Percentiles rank a stretch among this genome's conserved stretches.
These are phyloP conservation scores for Drosophila pectinifera DNA, from an alignment of 1,140 invertebrate species.

Conservation along the genomic window DNA sequence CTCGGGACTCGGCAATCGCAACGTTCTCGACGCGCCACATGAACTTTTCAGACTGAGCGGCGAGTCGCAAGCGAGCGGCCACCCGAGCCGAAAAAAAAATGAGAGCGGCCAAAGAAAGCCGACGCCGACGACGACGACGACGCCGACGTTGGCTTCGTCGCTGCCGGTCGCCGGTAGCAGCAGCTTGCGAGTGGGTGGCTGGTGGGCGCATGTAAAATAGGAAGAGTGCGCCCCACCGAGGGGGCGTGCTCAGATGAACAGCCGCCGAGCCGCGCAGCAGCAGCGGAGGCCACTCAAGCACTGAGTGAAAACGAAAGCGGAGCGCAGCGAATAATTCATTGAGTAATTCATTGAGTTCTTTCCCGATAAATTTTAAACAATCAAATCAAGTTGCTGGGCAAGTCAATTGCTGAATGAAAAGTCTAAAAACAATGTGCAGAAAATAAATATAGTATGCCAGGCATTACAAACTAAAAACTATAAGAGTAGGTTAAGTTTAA, in stretches of 20 bases:
- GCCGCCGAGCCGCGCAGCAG: not conserved
- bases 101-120: conserved; percentile 54
- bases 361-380: conserved; percentile 6
- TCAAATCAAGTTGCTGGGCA: not conserved
- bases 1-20: conserved; percentile 50
- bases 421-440: not conserved
- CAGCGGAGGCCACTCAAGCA: conserved; percentile 18
- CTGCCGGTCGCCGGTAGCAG: conserved; percentile 56
- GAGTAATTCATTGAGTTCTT: conserved; percentile 9
- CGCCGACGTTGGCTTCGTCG: conserved; percentile 16
- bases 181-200: conserved; percentile 3
- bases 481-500: not conserved
- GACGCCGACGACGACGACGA: conserved; percentile 38
- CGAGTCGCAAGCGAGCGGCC: conserved; percentile 43
- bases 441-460: not conserved
- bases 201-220: conserved; percentile 33
- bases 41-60: conserved; percentile 76
- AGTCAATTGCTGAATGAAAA: not conserved
- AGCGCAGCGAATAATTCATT: conserved; percentile 7
- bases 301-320: conserved; percentile 53
- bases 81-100: conserved; percentile 47
- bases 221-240: not conserved
- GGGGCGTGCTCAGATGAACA: conserved; percentile 10
- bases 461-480: not conserved
- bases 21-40: conserved; percentile 74